These are phyloP conservation scores for Aporophyla lueneburgensis DNA, from an alignment of 2,888 invertebrate species.

Conservation along the genomic window DNA sequence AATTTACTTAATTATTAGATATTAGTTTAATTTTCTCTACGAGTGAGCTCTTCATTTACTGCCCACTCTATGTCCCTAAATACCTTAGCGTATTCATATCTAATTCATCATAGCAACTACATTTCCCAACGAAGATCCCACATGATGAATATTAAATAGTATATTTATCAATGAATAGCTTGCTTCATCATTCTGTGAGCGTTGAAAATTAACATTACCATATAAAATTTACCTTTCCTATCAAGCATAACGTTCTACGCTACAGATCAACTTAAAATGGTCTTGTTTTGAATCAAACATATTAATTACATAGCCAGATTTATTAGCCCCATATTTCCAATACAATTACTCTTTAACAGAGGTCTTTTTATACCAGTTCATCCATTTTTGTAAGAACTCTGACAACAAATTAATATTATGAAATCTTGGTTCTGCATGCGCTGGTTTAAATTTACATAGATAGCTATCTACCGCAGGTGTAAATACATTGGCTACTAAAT, in stretches of 20 bases:
- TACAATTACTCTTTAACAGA: constrained; percentile 14
- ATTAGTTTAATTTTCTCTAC: constrained; percentile 1
- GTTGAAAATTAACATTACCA: constrained; percentile 64
- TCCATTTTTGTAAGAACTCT: constrained; percentile 29
- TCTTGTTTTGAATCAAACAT: constrained; percentile 20
- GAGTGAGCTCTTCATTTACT: constrained; percentile 25
- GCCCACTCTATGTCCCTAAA: constrained; percentile 42
- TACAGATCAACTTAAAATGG: constrained; percentile 25
- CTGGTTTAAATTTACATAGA: constrained; percentile 67
- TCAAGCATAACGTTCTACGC: constrained; percentile 7
- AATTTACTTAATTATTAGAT: no score
- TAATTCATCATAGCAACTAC: constrained; percentile 70
- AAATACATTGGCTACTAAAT: constrained; percentile 69
- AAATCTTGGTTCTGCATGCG: constrained; percentile 5
- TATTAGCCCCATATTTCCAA: constrained; percentile 48
- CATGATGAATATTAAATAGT: constrained; percentile 71
- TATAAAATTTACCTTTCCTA: constrained; percentile 32
- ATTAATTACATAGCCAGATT: constrained; percentile 48
- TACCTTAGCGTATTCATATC: constrained; percentile 66
- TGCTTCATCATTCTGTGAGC: constrained; percentile 64
- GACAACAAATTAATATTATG: not conserved
- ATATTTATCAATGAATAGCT: constrained; percentile 59
- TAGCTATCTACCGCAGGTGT: constrained; percentile 69
- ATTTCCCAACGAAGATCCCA: constrained; percentile 72
- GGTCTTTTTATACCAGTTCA: constrained; percentile 51